phyloP scores from a whole-genome alignment of 2,797 vertebrate genomes.

The Betta splendens region DNA sequence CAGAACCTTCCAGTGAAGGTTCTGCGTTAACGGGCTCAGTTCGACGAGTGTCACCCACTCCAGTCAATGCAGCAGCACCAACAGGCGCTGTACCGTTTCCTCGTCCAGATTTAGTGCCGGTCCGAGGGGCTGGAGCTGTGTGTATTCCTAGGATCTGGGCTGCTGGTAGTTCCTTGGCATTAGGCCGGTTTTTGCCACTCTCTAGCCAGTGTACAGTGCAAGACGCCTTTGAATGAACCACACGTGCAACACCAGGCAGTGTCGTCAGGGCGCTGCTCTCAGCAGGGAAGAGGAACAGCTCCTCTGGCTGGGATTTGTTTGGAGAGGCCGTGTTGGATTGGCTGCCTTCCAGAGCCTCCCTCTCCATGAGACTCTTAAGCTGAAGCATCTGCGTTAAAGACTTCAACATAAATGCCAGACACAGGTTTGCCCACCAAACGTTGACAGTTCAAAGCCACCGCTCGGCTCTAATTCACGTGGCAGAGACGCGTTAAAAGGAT shows the following conservation, averaged over 20 bases:
- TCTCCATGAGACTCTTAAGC: constrained; percentile 93
- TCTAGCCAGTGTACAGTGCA: constrained; percentile 99
- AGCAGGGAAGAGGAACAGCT: constrained; percentile 91
- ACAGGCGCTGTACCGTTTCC: constrained; percentile 38
- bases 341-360: constrained; percentile 82
- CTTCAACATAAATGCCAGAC: background rate
- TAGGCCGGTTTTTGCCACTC: constrained; percentile 90
- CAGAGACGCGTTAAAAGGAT: constrained; percentile 85
- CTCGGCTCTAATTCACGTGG: too few relatives aligned
- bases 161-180: constrained; percentile 88
- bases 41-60: constrained; percentile 56
- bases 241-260: constrained; percentile 92
- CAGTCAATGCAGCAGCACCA: constrained; percentile 10
- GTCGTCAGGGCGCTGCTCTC: constrained; percentile 90
- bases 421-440: background rate
- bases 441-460: too few relatives aligned
- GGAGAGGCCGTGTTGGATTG: constrained; percentile 65
- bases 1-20: constrained; percentile 41
- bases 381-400: constrained; percentile 74
- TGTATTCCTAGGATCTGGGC: constrained; percentile 95
- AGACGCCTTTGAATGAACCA: constrained; percentile 97
- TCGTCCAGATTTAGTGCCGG: constrained; percentile 65
- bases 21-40: constrained; percentile 57
- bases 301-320: constrained; percentile 80
- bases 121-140: constrained; percentile 54